Base-by-base conservation (phyloP, 2,113 vertebrate species). In the Cinclus mexicanus region DNA sequence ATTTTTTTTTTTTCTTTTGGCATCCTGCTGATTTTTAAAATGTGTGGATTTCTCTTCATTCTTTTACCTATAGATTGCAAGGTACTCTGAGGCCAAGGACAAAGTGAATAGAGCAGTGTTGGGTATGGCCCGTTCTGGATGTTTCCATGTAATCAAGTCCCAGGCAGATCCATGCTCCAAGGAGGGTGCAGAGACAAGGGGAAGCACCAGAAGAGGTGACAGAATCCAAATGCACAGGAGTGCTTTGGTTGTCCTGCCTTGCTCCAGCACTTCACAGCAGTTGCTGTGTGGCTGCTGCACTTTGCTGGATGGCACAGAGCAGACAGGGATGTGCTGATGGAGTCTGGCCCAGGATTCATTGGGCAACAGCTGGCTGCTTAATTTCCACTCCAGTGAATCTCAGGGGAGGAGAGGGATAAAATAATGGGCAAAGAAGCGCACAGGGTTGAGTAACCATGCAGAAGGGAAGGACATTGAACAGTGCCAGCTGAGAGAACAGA, bases 271-370 rank as follows among this genome's bases (percentile, higher is more conserved):
- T 63, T 92, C 23, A 4, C 24, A 64, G 90, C 42, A 60, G 44
- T 39, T 37, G 8, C 22, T 1, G 5, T 61, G 26, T 10, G 17
- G 76, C n/a, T 83, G 72, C 49, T 74, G 47, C 59, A 12, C 26
- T 0, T 26, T 15, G 46, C 68, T 59, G 41, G 26, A 21, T 47
- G 53, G 12, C 35, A 56, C 68, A 22, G 52, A 59, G 67, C 60
- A 83, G 77, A 25, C 52, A 26, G 53, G 56, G 57, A n/a, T 9
- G 1, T 19, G 9, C 22, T 0, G 0, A 33, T 1, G 25, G 46
- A 90, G 14, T 19, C 82, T 84, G 80, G 33, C 41, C 33, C 0
- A 0, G 0, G 25, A 39, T n/a, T 57, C 60, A 29, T 26, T 0
- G 0, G n/a, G 47, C 28, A 69, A 6, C 57, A 87, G 24, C 72